Evolutionary conservation across 2,113 vertebrate species (phyloP).

Genomic region (Reinhardtius hippoglossoides): DNA sequence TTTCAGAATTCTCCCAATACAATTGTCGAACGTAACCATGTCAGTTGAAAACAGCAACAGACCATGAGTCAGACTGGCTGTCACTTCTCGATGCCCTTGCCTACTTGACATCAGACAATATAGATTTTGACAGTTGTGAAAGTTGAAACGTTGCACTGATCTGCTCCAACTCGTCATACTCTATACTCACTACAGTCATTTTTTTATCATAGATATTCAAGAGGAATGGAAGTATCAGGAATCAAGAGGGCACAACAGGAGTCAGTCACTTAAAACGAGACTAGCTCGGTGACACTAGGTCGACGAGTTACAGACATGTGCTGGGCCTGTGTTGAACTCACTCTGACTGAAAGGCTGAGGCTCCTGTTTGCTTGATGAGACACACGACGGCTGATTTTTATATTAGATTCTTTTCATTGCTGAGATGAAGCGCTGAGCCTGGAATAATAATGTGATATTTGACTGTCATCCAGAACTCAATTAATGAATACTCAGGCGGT

Average conservation of each 20-base stretch:
- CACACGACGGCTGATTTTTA: constrained; percentile 8
- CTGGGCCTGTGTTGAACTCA: constrained; percentile 11
- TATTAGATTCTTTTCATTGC: not conserved
- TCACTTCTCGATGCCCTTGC: constrained; percentile 8
- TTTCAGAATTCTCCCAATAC: not conserved
- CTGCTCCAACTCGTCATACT: constrained; percentile 20
- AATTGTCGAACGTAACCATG: not conserved
- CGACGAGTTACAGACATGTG: constrained; percentile 32
- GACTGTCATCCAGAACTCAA: constrained; percentile 32
- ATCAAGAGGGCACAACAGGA: constrained; percentile 33
- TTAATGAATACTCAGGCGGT: constrained; percentile 45
- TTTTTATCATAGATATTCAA: constrained; percentile 26
- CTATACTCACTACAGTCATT: constrained; percentile 1
- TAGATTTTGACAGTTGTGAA: constrained; percentile 39
- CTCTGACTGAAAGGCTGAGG: constrained; percentile 29
- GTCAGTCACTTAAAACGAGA: constrained; percentile 33
- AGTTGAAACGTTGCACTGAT: constrained; percentile 11
- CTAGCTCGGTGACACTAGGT: constrained; percentile 26
- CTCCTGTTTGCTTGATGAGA: constrained; percentile 40
- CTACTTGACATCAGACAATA: constrained; percentile 21
- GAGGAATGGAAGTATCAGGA: constrained; percentile 39
- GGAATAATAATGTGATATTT: constrained; percentile 48
- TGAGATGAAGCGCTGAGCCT: constrained; percentile 12
- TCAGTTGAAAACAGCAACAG: not conserved
- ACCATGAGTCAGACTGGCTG: constrained; percentile 5